Evolutionary conservation across 2,888 invertebrate species (phyloP).

Genomic region (Auanema sp.): DNA sequence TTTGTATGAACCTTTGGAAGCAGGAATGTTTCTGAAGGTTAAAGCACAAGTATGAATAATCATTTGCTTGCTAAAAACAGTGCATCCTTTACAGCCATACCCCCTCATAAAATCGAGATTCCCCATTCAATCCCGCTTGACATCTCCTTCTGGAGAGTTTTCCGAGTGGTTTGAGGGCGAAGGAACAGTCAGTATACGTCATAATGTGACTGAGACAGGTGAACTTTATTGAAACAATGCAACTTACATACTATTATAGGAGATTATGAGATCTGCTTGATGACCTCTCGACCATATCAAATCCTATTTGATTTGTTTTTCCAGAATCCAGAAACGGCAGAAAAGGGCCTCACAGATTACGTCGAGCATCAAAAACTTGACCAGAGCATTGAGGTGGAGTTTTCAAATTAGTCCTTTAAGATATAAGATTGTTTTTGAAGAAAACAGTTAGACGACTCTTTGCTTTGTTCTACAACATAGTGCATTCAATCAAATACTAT

Average conservation of each 20-base stretch:
- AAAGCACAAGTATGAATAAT: constrained; percentile 26
- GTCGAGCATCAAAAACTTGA: constrained; percentile 14
- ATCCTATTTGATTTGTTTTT: constrained; percentile 34
- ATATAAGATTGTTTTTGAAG: not conserved
- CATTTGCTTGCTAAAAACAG: not conserved
- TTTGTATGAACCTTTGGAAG: constrained; percentile 33
- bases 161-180: constrained; percentile 43
- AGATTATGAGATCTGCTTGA: constrained; percentile 43
- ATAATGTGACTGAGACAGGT: constrained; percentile 43
- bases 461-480: not conserved
- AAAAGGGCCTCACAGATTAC: constrained; percentile 18
- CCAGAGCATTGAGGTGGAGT: constrained; percentile 16
- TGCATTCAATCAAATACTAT: constrained; percentile 1
- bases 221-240: not conserved
- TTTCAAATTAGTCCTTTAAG: not conserved
- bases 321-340: constrained; percentile 35
- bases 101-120: constrained; percentile 26
- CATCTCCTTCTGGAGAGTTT: constrained; percentile 38
- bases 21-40: constrained; percentile 28
- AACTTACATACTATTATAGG: constrained; percentile 21
- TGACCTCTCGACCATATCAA: constrained; percentile 33
- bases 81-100: constrained; percentile 18
- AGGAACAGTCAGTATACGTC: constrained; percentile 33
- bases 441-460: not conserved
- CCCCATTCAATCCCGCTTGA: constrained; percentile 39